These are phyloP conservation scores for Lophura nycthemera DNA, from an alignment of 2,113 vertebrate genomes.

Conservation along the genomic window DNA sequence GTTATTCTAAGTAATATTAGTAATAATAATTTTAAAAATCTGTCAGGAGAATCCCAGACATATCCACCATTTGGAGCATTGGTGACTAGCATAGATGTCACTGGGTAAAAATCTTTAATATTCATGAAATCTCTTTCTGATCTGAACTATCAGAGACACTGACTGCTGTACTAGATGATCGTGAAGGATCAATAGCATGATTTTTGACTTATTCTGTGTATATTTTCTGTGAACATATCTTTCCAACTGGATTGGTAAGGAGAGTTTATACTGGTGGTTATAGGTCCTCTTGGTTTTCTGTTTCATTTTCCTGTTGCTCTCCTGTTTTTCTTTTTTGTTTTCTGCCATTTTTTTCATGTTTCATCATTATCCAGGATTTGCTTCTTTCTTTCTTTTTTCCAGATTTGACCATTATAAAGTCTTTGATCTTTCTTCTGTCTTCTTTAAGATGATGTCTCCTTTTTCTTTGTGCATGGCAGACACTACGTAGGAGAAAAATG, in stretches of 20 bases:
- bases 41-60: neutral
- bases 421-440: neutral
- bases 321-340: neutral
- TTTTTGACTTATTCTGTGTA: neutral
- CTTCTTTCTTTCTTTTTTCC: neutral
- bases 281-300: neutral
- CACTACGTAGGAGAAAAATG: neutral
- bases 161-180: neutral
- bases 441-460: neutral
- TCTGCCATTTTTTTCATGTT: neutral
- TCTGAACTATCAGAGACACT: neutral
- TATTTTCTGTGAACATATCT: neutral
- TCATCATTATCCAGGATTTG: neutral
- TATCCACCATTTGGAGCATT: neutral
- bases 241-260: neutral
- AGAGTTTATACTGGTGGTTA: neutral
- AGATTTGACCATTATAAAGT: neutral
- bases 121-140: neutral
- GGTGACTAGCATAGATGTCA: neutral
- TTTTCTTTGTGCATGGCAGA: neutral
- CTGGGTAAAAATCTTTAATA: slow-evolving; percentile 18
- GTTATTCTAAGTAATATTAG: neutral
- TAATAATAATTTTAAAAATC: neutral
- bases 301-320: neutral
- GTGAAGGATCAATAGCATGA: neutral